Evolutionary conservation across 2,888 invertebrate genomes (phyloP).

Genomic region (Sarcophaga rosellei): DNA sequence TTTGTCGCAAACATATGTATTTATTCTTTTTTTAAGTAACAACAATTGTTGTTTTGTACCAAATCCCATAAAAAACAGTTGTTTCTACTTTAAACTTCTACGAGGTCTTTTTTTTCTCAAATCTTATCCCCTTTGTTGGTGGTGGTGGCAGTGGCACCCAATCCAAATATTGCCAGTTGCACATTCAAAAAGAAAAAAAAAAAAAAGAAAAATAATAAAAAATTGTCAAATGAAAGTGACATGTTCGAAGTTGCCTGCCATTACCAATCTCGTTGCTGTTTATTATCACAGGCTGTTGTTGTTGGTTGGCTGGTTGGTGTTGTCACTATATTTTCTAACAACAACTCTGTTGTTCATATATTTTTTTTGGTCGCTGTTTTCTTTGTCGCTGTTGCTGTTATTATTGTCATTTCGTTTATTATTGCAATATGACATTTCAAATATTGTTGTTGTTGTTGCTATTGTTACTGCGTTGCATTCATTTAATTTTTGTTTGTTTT

Average conservation of each 20-base stretch:
- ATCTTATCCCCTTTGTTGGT: neutral
- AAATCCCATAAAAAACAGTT: conserved; percentile 52
- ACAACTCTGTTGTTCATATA: conserved; percentile 10
- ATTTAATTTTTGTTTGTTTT: conserved; percentile 46
- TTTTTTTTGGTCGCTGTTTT: conserved; percentile 21
- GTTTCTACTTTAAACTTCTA: conserved; percentile 47
- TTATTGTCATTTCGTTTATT: neutral
- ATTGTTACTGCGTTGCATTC: conserved; percentile 21
- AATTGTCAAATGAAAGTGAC: conserved; percentile 62
- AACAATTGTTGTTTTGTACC: conserved; percentile 44
- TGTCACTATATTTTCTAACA: conserved; percentile 13
- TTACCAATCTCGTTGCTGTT: conserved; percentile 56
- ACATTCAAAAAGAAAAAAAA: neutral
- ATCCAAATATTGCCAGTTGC: conserved; percentile 27
- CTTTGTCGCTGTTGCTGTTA: neutral
- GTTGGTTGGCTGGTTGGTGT: conserved; percentile 26
- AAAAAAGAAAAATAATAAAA: neutral
- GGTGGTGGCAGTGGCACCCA: neutral
- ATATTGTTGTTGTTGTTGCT: conserved; percentile 49
- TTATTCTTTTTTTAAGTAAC: neutral
- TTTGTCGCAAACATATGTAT: no score
- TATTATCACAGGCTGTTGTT: conserved; percentile 25
- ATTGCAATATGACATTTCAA: conserved; percentile 43
- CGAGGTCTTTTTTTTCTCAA: neutral
- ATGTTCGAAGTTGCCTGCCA: conserved; percentile 61